phyloP scores from a whole-genome alignment of 2,113 vertebrate genomes.

The Camelus bactrianus region DNA sequence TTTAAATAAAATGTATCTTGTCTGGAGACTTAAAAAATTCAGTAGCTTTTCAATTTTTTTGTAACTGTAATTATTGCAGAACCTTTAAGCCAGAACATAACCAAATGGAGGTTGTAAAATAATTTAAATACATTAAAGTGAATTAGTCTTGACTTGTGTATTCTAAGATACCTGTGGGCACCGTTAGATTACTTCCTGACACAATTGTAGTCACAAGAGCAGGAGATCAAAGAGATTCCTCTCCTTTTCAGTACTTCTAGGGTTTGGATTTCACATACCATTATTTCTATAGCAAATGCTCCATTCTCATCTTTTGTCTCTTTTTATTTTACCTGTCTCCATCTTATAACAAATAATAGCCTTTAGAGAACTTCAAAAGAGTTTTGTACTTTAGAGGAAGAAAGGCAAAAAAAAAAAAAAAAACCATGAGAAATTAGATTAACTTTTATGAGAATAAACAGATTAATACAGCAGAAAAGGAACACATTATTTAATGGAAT shows the following conservation, averaged over 20 bases:
- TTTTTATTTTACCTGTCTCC: background rate
- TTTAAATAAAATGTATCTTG: background rate
- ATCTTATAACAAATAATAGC: background rate
- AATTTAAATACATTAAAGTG: background rate
- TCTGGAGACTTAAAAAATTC: background rate
- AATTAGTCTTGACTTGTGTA: background rate
- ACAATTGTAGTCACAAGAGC: background rate
- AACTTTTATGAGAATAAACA: slow-evolving; percentile 5
- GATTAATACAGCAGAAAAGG: background rate
- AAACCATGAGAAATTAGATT: background rate
- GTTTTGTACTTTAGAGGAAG: background rate
- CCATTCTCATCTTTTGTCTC: background rate
- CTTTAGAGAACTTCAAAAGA: background rate
- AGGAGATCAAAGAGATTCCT: background rate
- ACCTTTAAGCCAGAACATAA: background rate
- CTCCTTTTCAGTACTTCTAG: no score
- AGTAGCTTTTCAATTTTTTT: background rate
- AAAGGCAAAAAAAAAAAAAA: background rate
- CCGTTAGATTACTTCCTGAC: background rate
- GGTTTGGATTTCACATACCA: background rate
- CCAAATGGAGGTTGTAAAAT: background rate
- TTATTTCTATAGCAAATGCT: background rate
- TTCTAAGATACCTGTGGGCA: background rate
- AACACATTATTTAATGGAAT: background rate
- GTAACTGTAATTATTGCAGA: background rate